These are phyloP conservation scores for Vulpes ferrilata DNA, from an alignment of 2,113 vertebrate genomes.

Conservation along the genomic window DNA sequence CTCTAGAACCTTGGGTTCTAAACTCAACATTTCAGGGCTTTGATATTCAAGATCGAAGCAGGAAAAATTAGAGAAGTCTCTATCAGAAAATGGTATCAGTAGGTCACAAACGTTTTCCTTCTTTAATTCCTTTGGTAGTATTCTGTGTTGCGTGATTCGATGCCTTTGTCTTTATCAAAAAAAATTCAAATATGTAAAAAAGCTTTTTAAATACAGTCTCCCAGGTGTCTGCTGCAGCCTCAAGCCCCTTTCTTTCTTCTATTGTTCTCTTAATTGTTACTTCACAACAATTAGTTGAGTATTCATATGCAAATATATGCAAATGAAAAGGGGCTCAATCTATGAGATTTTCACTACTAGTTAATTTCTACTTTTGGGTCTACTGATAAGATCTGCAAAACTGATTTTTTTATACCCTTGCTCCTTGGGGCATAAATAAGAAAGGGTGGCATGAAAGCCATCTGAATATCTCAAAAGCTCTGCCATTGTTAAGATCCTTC, in stretches of 20 bases:
- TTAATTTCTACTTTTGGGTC: constrained; percentile 90
- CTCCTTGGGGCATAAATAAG: constrained; percentile 85
- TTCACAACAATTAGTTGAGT: constrained; percentile 91
- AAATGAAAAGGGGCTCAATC: constrained; percentile 86
- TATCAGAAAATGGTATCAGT: not conserved
- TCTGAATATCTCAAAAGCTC: constrained; percentile 81
- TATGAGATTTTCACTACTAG: constrained; percentile 86
- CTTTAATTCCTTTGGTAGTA: constrained; percentile 66
- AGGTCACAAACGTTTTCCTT: constrained; percentile 19
- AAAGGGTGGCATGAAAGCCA: constrained; percentile 78
- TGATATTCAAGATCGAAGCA: not conserved
- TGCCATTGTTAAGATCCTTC: constrained; percentile 82
- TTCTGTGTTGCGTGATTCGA: constrained; percentile 86
- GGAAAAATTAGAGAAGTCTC: not conserved
- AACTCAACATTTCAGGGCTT: not conserved
- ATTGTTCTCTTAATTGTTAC: constrained; percentile 92
- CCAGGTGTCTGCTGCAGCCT: constrained; percentile 90
- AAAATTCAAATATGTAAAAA: constrained; percentile 89
- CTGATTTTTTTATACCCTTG: constrained; percentile 80
- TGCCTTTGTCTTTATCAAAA: constrained; percentile 86
- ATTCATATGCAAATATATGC: constrained; percentile 91
- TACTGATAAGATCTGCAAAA: constrained; percentile 87
- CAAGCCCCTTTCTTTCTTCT: constrained; percentile 88
- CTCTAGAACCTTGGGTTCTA: not conserved
- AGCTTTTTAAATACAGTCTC: constrained; percentile 88